These are phyloP conservation scores for Polietes domitor DNA, from an alignment of 2,888 invertebrate species.

Conservation along the genomic window DNA sequence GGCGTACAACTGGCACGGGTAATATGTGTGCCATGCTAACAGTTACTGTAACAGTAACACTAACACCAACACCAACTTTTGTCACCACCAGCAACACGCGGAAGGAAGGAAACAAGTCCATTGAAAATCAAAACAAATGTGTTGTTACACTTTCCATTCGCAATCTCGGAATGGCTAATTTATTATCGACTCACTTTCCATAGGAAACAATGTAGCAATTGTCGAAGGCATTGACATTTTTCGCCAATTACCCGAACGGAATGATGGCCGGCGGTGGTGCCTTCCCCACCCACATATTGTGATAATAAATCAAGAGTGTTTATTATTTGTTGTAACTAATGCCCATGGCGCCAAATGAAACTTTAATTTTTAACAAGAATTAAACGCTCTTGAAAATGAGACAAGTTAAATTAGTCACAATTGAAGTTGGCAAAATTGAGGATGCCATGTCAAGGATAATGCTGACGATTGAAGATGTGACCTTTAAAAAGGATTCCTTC, in stretches of 20 bases:
- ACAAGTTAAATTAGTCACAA: too few relatives aligned
- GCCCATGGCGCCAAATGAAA: too few relatives aligned
- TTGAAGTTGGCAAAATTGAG: too few relatives aligned
- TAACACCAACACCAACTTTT: background rate
- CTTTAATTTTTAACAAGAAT: too few relatives aligned
- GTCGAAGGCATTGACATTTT: background rate
- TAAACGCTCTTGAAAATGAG: too few relatives aligned
- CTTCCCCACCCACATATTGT: background rate
- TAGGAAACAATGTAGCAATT: background rate
- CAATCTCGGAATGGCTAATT: background rate
- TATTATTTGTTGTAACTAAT: background rate
- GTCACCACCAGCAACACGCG: background rate
- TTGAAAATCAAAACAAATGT: constrained; percentile 3
- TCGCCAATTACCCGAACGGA: background rate
- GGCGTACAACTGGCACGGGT: background rate
- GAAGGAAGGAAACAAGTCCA: constrained; percentile 10
- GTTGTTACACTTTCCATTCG: constrained; percentile 4
- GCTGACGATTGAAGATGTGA: too few relatives aligned
- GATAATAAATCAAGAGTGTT: background rate
- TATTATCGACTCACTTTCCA: background rate
- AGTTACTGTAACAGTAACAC: background rate
- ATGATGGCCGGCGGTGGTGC: background rate
- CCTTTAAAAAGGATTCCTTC: too few relatives aligned
- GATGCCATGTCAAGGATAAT: too few relatives aligned
- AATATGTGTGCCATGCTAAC: background rate